Evolutionary conservation across 2,888 invertebrate genomes (phyloP).

Genomic region (Apotomis capreana): DNA sequence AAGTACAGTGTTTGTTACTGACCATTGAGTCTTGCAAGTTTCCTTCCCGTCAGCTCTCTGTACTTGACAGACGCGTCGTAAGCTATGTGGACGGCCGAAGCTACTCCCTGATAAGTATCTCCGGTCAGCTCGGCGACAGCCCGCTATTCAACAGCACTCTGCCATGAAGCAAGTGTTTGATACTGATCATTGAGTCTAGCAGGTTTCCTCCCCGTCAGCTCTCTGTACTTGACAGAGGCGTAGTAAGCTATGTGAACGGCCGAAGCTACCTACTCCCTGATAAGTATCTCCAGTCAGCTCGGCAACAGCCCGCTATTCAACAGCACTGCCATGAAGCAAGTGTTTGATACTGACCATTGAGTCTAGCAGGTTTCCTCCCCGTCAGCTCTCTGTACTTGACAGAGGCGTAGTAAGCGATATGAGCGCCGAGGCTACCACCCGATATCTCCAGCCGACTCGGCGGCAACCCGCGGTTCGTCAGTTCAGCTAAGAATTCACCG

Average conservation of each 20-base stretch:
- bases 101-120: no score
- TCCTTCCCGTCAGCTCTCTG: no score
- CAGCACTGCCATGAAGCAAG: slow-evolving; percentile 65
- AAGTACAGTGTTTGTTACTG: no score
- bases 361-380: slow-evolving; percentile 60
- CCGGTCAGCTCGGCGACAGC: no score
- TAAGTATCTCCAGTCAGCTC: slow-evolving; percentile 59
- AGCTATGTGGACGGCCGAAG: no score
- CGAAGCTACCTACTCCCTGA: slow-evolving; percentile 70
- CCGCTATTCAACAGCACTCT: no score
- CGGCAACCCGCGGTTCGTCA: slow-evolving; percentile 62
- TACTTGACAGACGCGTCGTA: no score
- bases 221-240: slow-evolving; percentile 61
- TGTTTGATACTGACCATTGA: slow-evolving; percentile 61
- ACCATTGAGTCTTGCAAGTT: no score
- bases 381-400: slow-evolving; percentile 61
- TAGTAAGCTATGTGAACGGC: slow-evolving; percentile 70
- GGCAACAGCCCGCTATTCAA: slow-evolving; percentile 58
- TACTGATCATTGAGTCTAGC: slow-evolving; percentile 62
- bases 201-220: slow-evolving; percentile 63
- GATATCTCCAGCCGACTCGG: slow-evolving; percentile 62
- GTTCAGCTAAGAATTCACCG: slow-evolving; percentile 67
- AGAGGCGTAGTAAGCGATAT: slow-evolving; percentile 68
- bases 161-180: no score
- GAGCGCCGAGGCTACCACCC: slow-evolving; percentile 74